Conservation (phyloP, 1,140 invertebrate species). For the Meteorus sp. region DNA sequence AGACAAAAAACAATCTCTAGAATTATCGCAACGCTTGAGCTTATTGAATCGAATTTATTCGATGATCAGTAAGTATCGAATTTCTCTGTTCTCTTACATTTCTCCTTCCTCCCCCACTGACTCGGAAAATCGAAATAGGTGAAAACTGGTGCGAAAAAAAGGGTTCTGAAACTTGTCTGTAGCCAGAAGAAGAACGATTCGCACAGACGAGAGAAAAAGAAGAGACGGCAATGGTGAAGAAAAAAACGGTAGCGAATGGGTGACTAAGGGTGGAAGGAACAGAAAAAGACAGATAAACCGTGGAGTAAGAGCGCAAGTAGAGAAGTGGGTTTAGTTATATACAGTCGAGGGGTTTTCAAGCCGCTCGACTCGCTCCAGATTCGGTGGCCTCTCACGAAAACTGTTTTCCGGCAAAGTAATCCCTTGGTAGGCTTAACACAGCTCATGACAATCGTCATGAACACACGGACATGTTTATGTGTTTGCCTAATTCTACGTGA, state of each 20-base stretch:
- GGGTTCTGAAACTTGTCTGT: too few species aligned
- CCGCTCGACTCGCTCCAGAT: slow-evolving; percentile 7
- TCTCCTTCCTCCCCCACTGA: too few species aligned
- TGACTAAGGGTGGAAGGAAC: not conserved
- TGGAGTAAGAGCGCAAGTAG: not conserved
- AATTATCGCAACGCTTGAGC: too few species aligned
- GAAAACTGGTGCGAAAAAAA: not conserved
- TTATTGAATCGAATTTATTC: too few species aligned
- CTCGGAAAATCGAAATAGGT: not conserved
- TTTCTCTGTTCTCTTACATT: too few species aligned
- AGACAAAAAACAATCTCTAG: too few species aligned
- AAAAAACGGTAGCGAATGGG: not conserved
- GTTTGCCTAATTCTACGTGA: not conserved
- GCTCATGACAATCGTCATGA: not conserved
- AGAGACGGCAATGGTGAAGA: not conserved
- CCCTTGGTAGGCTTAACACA: not conserved
- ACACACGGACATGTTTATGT: not conserved
- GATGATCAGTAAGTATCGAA: too few species aligned
- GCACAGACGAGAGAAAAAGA: not conserved
- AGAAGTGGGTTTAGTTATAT: too few species aligned
- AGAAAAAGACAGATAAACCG: not conserved
- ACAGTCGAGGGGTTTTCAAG: slow-evolving; percentile 7
- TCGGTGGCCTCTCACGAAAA: not conserved
- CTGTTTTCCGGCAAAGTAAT: slow-evolving; percentile 7
- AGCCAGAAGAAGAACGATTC: not conserved